Evolutionary conservation across 2,888 invertebrate genomes (phyloP).

Genomic region (Blastobasis adustella): DNA sequence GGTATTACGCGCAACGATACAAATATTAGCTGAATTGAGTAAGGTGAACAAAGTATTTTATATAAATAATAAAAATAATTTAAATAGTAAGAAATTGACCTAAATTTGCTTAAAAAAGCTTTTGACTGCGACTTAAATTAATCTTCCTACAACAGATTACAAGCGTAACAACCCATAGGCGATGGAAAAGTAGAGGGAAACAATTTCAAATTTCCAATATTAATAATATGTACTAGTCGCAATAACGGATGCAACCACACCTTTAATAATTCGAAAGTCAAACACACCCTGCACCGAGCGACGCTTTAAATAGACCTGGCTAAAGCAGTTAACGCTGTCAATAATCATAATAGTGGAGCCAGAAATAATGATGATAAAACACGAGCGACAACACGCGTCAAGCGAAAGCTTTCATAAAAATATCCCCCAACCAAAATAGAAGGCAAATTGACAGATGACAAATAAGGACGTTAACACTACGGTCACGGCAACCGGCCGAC

Average conservation of each 20-base stretch:
- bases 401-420: conserved; percentile 60
- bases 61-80: no score
- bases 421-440: conserved; percentile 63
- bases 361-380: conserved; percentile 68
- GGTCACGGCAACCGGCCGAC: conserved; percentile 42
- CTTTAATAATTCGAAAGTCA: not conserved
- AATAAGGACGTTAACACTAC: conserved; percentile 68
- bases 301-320: conserved; percentile 5
- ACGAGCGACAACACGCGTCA: conserved; percentile 51
- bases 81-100: no score
- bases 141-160: no score
- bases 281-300: not conserved
- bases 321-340: conserved; percentile 40
- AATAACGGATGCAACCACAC: not conserved
- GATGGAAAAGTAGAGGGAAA: not conserved
- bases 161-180: no score
- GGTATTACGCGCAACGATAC: no score
- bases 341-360: conserved; percentile 59
- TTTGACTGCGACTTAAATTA: no score
- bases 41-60: no score
- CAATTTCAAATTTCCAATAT: not conserved
- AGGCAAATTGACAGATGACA: conserved; percentile 73
- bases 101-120: no score
- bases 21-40: no score
- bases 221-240: not conserved